Evolutionary conservation across 2,888 invertebrate species (phyloP).

Genomic region (Chloroclystis v-ata): DNA sequence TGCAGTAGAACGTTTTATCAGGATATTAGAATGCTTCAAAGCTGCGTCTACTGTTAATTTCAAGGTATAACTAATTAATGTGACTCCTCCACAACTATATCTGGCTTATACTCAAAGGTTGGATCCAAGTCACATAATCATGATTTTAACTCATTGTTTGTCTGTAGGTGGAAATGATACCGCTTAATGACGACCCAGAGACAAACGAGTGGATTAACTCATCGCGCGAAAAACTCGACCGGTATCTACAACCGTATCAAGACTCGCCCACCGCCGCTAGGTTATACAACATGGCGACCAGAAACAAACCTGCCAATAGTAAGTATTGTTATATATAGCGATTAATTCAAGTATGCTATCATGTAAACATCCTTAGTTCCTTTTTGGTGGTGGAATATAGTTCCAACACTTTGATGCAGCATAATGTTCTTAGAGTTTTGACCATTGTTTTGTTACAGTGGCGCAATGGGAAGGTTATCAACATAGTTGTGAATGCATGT

Average conservation of each 20-base stretch:
- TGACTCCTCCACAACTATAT: too few relatives aligned
- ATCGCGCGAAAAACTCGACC: slow-evolving; percentile 41
- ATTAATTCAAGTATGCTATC: too few relatives aligned
- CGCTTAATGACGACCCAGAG: slow-evolving; percentile 19
- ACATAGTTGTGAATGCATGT: slow-evolving; percentile 62
- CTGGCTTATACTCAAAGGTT: too few relatives aligned
- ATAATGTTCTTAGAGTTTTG: too few relatives aligned
- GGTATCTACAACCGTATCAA: slow-evolving; percentile 32
- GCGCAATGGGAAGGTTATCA: slow-evolving; percentile 60
- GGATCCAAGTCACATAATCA: too few relatives aligned
- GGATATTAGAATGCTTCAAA: slow-evolving; percentile 62
- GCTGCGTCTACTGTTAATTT: slow-evolving; percentile 60
- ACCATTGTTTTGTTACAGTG: slow-evolving; percentile 46
- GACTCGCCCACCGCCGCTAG: background rate
- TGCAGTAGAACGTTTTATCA: slow-evolving; percentile 62
- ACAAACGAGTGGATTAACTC: slow-evolving; percentile 34
- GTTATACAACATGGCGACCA: background rate
- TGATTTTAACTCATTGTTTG: background rate
- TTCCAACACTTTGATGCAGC: too few relatives aligned
- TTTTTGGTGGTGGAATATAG: too few relatives aligned
- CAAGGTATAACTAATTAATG: slow-evolving; percentile 41
- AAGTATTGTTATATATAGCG: background rate
- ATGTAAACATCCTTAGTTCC: too few relatives aligned
- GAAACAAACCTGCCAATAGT: slow-evolving; percentile 36
- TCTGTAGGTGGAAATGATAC: slow-evolving; percentile 55